Conservation (phyloP, 2,888 invertebrate genomes). For the Pristionchus maxplancki region DNA sequence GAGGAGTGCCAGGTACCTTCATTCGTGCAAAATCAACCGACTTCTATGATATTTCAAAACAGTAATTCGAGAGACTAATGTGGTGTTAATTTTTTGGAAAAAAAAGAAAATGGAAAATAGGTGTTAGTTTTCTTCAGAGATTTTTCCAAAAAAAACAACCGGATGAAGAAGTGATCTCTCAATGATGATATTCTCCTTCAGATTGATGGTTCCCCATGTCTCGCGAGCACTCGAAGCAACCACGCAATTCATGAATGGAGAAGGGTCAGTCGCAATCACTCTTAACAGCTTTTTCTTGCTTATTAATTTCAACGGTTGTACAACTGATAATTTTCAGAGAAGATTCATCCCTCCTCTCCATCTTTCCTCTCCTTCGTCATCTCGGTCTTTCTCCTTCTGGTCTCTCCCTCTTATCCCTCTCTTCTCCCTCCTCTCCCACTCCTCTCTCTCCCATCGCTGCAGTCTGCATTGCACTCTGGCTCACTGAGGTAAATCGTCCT, state of each 20-base stretch:
- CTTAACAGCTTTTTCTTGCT: no score
- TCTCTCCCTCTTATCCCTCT: conserved; percentile 45
- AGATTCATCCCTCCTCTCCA: not conserved
- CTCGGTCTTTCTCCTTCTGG: conserved; percentile 28
- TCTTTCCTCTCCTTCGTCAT: conserved; percentile 48
- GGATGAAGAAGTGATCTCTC: no score
- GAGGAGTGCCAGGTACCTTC: conserved; percentile 49
- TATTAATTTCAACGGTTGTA: not conserved
- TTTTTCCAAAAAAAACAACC: no score
- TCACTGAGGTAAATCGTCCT: not conserved
- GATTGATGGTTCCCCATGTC: conserved; percentile 47
- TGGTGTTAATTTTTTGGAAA: no score
- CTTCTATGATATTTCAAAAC: no score
- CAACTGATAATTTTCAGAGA: no score
- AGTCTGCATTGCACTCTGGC: conserved; percentile 36
- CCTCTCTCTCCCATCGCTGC: conserved; percentile 36
- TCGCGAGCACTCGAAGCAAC: conserved; percentile 35
- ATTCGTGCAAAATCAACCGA: no score
- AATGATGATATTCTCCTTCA: not conserved
- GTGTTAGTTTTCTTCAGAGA: no score
- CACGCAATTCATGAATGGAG: not conserved
- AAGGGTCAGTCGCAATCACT: conserved; percentile 3
- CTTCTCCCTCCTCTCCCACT: conserved; percentile 17
- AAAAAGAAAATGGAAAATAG: no score
- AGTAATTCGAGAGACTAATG: no score